phyloP scores from a whole-genome alignment of 2,797 vertebrate species.

The Paguma larvata region DNA sequence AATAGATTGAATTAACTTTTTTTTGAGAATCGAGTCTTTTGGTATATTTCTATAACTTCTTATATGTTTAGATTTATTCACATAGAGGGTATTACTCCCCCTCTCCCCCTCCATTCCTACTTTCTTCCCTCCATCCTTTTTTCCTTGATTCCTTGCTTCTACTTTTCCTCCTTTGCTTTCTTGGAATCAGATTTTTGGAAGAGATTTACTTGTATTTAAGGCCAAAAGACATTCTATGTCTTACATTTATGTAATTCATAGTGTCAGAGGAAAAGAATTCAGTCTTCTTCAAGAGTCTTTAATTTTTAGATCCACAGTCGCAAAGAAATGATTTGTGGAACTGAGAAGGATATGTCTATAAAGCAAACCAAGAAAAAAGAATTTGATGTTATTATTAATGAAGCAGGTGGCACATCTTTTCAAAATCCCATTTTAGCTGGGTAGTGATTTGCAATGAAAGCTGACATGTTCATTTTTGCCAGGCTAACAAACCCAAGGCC shows the following conservation, averaged over 20 bases:
- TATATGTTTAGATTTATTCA: constrained; percentile 57
- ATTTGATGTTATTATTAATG: constrained; percentile 83
- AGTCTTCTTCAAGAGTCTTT: not conserved
- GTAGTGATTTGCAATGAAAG: constrained; percentile 85
- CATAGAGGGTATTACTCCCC: not conserved
- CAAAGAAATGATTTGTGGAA: constrained; percentile 80
- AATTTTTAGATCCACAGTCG: constrained; percentile 75
- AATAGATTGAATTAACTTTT: constrained; percentile 33
- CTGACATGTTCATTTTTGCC: constrained; percentile 85
- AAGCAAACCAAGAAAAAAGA: constrained; percentile 74
- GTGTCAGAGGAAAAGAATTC: constrained; percentile 57
- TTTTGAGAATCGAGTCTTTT: constrained; percentile 74
- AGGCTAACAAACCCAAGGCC: constrained; percentile 81
- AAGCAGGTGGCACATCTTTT: constrained; percentile 83
- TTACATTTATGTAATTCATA: constrained; percentile 79
- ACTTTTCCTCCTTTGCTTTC: not conserved
- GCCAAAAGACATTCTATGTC: constrained; percentile 68
- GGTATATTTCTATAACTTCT: constrained; percentile 36
- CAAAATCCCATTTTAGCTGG: constrained; percentile 84
- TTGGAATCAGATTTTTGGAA: constrained; percentile 67
- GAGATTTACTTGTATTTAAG: constrained; percentile 70
- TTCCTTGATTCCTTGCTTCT: not conserved
- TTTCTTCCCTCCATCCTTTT: not conserved
- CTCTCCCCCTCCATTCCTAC: not conserved
- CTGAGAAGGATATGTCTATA: not conserved